Evolutionary conservation across 2,888 invertebrate species (phyloP), one percentile per base, ranked within the genome.

Genomic region (Zele albiditarsus): DNA sequence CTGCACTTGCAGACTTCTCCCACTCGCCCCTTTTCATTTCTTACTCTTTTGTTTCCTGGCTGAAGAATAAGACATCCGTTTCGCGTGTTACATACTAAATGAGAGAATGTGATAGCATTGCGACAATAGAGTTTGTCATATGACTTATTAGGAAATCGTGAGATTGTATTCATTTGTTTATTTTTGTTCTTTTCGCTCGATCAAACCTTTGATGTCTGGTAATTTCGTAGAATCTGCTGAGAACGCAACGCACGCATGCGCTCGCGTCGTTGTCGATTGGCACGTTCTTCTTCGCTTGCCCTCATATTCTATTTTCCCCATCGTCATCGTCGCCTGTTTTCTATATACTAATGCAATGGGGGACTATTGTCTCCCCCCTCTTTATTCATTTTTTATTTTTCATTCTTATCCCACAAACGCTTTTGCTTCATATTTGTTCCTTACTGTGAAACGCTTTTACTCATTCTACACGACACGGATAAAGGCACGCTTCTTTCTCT

Each of bases 1-100:
- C 42, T 62, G 49, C 49, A 49, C 49, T 27, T 53, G 5, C 72
- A 53, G 33, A 20, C 72, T 12, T 31, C 57, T 58, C 28, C 65
- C 28, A 20, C n/a, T 71, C 63, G 16, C 42, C 23, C n/a, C 16
- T 23, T 23, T n/a, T 42, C 10, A 16, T 1, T 60, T 23, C n/a
- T 42, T 25, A 28, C 60, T 72, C 63, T 62, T 74, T 74, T 68
- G 68, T 68, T 38, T 63, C 28, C 65, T 46, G 20, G 25, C 42
- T 60, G 28, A 38, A 53, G 70, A 69, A 28, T 70, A 71, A 74
- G 58, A 71, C 74, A 65, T 74, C 74, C 70, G 74, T 71, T 74
- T 74, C 6, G 63, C 71, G 58, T 46, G 27, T 57, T 71, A 70
- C 71, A 70, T 71, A 74, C 73, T 69, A 74, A 74, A 33, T 46